phyloP scores from a whole-genome alignment of 2,888 invertebrate species.

The Pardosa pseudoannulata region DNA sequence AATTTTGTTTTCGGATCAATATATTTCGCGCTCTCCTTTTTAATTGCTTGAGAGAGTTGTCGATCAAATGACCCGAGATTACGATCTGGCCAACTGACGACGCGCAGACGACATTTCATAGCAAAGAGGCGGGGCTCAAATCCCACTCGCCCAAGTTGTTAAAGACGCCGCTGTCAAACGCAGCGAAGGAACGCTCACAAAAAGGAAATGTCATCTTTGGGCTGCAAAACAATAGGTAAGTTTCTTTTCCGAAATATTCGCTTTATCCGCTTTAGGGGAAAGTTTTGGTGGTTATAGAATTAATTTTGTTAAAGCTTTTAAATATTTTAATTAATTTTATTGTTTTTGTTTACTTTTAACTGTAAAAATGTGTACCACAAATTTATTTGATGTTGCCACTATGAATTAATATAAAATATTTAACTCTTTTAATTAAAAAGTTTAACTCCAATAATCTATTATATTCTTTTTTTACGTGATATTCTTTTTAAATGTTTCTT shows the following conservation, averaged over 20 bases:
- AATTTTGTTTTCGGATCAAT: slow-evolving; percentile 29
- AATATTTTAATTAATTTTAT: too few relatives aligned
- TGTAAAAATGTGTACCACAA: too few relatives aligned
- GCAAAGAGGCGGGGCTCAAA: slow-evolving; percentile 21
- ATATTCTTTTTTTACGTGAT: too few relatives aligned
- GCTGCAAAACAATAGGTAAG: slow-evolving; percentile 53
- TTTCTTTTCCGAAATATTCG: background rate
- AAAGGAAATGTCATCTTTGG: slow-evolving; percentile 44
- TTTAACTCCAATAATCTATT: too few relatives aligned
- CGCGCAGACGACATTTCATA: slow-evolving; percentile 56
- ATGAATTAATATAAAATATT: too few relatives aligned
- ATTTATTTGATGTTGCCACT: too few relatives aligned
- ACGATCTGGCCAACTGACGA: slow-evolving; percentile 62
- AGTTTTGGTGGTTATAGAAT: too few relatives aligned
- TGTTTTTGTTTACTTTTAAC: too few relatives aligned
- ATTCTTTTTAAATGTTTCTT: too few relatives aligned
- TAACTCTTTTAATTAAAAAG: too few relatives aligned
- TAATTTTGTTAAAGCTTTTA: too few relatives aligned
- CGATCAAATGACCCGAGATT: slow-evolving; percentile 56
- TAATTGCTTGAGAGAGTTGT: slow-evolving; percentile 45
- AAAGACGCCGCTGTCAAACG: slow-evolving; percentile 62
- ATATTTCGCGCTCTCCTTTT: slow-evolving; percentile 28
- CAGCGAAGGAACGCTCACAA: slow-evolving; percentile 14
- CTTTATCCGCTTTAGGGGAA: background rate
- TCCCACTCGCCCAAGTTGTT: slow-evolving; percentile 47